Conservation (phyloP, 92 coral and sea anemone species). For the Umimayanthus kanabou region DNA sequence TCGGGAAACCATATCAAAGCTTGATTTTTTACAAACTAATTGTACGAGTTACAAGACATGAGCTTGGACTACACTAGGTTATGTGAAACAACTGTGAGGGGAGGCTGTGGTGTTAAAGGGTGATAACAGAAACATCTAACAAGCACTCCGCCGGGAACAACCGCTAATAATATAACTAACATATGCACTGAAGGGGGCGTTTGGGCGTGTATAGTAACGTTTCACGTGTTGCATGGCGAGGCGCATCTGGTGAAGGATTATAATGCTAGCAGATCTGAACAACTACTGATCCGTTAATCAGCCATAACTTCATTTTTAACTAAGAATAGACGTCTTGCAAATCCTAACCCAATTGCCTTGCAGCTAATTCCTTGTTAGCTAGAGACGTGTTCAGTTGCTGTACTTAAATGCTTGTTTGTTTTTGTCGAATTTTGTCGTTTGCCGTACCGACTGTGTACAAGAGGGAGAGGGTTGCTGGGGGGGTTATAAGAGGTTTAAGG, state of each 20-base stretch:
- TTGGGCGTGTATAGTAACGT: neutral
- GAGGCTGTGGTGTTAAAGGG: neutral
- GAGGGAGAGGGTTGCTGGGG: neutral
- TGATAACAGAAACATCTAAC: too few relatives aligned
- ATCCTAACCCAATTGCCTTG: neutral
- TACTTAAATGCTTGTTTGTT: neutral
- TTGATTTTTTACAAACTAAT: neutral
- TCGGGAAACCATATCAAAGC: neutral
- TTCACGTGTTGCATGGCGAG: neutral
- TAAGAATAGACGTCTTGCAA: neutral
- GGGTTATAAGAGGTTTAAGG: too few relatives aligned
- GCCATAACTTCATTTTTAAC: neutral
- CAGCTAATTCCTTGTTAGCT: neutral
- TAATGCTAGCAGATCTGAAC: neutral
- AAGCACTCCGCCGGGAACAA: too few relatives aligned
- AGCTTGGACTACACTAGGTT: conserved; percentile 13
- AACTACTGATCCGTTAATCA: neutral
- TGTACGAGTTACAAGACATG: neutral
- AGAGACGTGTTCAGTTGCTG: neutral
- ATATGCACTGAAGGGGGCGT: too few relatives aligned
- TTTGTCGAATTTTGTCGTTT: neutral
- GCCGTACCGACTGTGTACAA: neutral
- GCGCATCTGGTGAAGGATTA: neutral
- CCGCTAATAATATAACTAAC: neutral
- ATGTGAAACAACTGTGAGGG: neutral